Base-by-base conservation (phyloP, 53 echinoderm and acorn worm genomes). In the Temnopleurus reevesii region DNA sequence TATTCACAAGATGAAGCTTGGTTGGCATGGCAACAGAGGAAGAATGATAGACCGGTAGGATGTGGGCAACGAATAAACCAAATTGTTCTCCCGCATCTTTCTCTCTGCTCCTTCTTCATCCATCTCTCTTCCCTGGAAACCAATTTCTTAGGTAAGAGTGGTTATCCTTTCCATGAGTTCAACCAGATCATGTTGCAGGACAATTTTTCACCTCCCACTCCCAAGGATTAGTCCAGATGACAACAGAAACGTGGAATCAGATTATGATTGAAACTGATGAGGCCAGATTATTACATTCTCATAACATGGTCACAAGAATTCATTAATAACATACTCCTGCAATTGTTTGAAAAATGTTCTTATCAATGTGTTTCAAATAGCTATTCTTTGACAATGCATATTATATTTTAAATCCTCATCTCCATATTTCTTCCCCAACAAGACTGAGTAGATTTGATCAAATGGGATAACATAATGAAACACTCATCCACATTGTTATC, bases 1-100 rank as follows among this genome's bases (percentile, higher is more conserved):
- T 83, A 83, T 83, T 83, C 83, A 83, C 83, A 83, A 83, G 83
- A 83, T 83, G 83, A 83, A 83, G 83, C 83, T 83, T 83, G 55
- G 83, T 83, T 83, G 83, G 35, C 83, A 83, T 6, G 83, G 83
- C 83, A 83, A 83, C 83, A 83, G 54, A 83, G 83, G 83, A 55
- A 53, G 83, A 55, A 83, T 55, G 83, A 83, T 83, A 53, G 83
- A 83, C 53, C 21, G 55, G 15, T 83, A 31, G 83, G 83, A 83
- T 55, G 55, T 34, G 23, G 83, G 54, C 54, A 83, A 55, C 56
- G 51, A 53, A 83, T 53, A 55, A 34, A 55, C 49, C 79, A 79
- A 47, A 79, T 79, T 29, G 30, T 79, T 79, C 49, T 79, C 79
- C n/a, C 45, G 25, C 76, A 41, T 76, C 45, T 28, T 79, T 79